Conservation (phyloP, 2,888 invertebrate species). For the Cryptocephalus moraei region DNA sequence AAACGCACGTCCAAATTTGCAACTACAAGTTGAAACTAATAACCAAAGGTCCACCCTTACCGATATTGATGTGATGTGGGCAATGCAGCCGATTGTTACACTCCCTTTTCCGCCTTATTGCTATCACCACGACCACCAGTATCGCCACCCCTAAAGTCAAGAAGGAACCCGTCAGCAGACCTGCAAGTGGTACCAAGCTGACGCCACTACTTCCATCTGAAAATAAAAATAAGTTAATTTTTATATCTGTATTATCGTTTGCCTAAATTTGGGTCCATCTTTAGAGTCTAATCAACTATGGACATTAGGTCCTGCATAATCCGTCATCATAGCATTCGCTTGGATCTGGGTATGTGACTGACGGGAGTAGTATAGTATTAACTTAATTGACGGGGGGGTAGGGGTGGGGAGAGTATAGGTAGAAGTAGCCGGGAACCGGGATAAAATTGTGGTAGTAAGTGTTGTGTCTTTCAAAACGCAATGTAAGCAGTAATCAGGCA, state of each 20-base stretch:
- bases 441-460: too few species aligned
- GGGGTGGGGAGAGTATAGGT: too few species aligned
- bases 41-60: constrained; percentile 7
- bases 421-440: too few species aligned
- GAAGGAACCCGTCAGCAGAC: constrained; percentile 55
- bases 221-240: constrained; percentile 12
- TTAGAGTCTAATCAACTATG: too few species aligned
- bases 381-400: too few species aligned
- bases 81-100: constrained; percentile 35
- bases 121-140: constrained; percentile 53
- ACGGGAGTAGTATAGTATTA: too few species aligned
- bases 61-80: constrained; percentile 30
- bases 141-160: constrained; percentile 54
- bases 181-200: constrained; percentile 61
- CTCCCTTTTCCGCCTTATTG: constrained; percentile 49
- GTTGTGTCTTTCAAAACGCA: too few species aligned
- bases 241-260: background rate
- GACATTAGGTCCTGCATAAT: too few species aligned
- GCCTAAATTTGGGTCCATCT: background rate
- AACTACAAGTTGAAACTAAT: too few species aligned
- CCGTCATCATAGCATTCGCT: too few species aligned
- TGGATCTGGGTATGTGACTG: too few species aligned
- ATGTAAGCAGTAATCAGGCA: too few species aligned
- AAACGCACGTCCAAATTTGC: background rate
- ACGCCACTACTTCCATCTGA: constrained; percentile 59